A percentile compares a stretch with the other conserved stretches of the same genome.
Evolutionary conservation across 2,797 vertebrate genomes (phyloP).

Genomic region (Selene dorsalis): DNA sequence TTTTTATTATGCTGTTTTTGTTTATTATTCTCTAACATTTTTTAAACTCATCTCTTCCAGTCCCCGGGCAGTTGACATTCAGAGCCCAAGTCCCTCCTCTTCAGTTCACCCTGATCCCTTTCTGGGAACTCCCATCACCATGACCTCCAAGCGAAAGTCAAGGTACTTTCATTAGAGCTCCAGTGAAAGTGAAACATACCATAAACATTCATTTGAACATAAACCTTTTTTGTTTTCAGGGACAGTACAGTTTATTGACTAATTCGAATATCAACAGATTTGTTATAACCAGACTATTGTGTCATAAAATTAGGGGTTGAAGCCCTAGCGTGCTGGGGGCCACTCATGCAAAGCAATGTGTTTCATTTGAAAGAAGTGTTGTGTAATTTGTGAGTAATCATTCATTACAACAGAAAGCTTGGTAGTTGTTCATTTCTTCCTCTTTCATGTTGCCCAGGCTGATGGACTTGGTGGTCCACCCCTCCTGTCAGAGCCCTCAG

Average conservation of each 20-base stretch:
- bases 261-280: too few species aligned
- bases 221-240: background rate
- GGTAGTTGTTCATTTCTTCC: background rate
- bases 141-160: constrained; percentile 86
- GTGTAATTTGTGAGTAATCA: too few species aligned
- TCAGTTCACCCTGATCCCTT: constrained; percentile 85
- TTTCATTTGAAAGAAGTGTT: too few species aligned
- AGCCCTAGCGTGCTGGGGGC: too few species aligned
- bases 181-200: background rate
- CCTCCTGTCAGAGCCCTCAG: constrained; percentile 77
- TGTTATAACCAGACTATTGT: too few species aligned
- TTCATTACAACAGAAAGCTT: too few species aligned
- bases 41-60: constrained; percentile 67
- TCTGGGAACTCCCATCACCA: constrained; percentile 90
- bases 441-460: constrained; percentile 79
- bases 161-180: constrained; percentile 81
- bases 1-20: background rate
- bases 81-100: constrained; percentile 61
- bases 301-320: too few species aligned
- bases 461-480: constrained; percentile 88
- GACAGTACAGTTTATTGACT: background rate
- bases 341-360: too few species aligned
- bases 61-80: constrained; percentile 68
- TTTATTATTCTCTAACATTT: background rate
- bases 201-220: background rate